Base-by-base conservation (phyloP, 1,140 invertebrate genomes). In the Lepidostoma basale region DNA sequence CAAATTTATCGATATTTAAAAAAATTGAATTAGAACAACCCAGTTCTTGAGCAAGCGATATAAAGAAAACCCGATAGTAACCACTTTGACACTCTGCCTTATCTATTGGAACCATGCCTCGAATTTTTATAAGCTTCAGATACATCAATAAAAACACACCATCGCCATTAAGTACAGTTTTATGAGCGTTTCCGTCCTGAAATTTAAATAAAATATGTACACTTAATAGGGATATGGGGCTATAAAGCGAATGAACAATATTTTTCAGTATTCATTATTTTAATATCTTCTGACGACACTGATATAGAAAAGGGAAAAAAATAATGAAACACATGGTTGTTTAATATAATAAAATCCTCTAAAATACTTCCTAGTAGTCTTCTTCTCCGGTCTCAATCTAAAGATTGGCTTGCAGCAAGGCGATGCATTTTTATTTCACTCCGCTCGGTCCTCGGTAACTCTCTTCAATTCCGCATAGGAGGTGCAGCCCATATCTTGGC, bases 91-190 rank as follows among this genome's bases (percentile, higher is more conserved):
- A 62, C 68, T 62, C 45, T 26, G 54, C 56, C 42, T 70, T 70
- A 70, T 70, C 68, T 70, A 70, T 70, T 66, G 62, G 45, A 33
- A 39, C 22, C 63, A 62, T 54, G 68, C 62, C 62, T 40, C 62
- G 68, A 70, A 70, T 70, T 70, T 70, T 70, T 70, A 70, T 70
- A 62, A 33, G 56, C 62, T 30, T 66, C 42, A 54, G 63, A 66
- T 62, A 42, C 58, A 44, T 28, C 36, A 36, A 68, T 68, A 68
- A 68, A 68, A 63, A 56, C 45, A 14, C 49, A 12, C n/a, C 45
- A 18, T 39, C n/a, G 40, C 45, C 58, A 26, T 64, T 63, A 63
- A 59, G 60, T 20, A 47, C 33, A 14, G 20, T 12, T 69, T 63
- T 63, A 63, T 49, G 47, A 40, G 39, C 1, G n/a, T 52, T 58